These are phyloP conservation scores for Cebus imitator DNA, from an alignment of 2,113 vertebrate genomes.

Conservation along the genomic window DNA sequence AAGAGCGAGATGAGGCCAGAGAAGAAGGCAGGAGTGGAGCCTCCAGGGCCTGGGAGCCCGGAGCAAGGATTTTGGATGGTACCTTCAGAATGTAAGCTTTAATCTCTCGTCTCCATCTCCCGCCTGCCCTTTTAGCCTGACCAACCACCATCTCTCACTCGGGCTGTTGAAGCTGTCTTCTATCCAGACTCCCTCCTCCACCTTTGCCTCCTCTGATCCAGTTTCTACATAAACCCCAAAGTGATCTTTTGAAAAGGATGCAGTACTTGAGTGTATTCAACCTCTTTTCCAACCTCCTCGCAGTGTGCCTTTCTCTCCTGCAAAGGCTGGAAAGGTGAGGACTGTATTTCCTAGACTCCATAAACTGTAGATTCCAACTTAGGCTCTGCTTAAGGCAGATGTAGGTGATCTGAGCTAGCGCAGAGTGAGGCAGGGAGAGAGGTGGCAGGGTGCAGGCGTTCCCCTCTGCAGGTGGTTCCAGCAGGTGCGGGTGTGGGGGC, in stretches of 20 bases:
- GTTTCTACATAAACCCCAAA: neutral
- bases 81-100: neutral
- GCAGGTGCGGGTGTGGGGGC: neutral
- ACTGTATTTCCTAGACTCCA: neutral
- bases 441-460: fast-evolving
- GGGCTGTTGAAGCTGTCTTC: neutral
- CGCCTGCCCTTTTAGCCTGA: neutral
- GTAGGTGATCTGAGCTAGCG: neutral
- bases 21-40: neutral
- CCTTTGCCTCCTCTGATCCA: no score
- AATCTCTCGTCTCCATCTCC: no score
- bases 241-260: neutral
- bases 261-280: no score
- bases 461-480: neutral
- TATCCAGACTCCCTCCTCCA: neutral
- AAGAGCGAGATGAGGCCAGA: neutral
- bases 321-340: neutral
- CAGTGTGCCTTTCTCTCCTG: neutral
- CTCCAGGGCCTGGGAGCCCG: neutral
- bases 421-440: neutral
- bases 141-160: neutral
- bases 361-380: neutral
- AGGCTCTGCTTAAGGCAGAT: neutral
- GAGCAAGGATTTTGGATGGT: neutral
- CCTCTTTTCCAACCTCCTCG: neutral